These are phyloP conservation scores for Eugnorisma glareosa DNA, from an alignment of 2,888 invertebrate genomes.

Conservation along the genomic window DNA sequence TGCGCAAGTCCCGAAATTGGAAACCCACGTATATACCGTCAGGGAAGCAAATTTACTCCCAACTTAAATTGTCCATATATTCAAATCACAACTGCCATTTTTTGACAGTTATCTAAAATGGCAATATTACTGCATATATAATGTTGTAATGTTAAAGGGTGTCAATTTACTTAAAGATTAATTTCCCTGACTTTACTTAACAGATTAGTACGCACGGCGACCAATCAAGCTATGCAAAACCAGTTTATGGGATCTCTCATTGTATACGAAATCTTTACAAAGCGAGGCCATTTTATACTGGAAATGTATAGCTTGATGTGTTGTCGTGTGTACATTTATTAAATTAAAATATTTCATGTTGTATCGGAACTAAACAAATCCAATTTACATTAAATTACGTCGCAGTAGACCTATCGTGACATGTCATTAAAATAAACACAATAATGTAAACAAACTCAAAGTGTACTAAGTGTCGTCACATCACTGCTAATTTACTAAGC, in stretches of 20 bases:
- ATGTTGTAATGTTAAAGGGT: not conserved
- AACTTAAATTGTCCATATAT: no score
- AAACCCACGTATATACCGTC: not conserved
- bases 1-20: not conserved
- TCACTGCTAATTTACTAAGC: slow-evolving; percentile 42
- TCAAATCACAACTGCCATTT: no score
- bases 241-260: no score
- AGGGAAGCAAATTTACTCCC: not conserved
- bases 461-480: slow-evolving; percentile 25
- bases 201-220: no score
- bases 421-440: slow-evolving; percentile 23
- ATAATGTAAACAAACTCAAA: slow-evolving; percentile 24
- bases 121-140: not conserved
- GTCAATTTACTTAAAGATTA: no score
- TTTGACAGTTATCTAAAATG: not conserved
- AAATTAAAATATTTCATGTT: not conserved
- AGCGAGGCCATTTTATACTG: no score
- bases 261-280: no score
- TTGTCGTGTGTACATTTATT: no score
- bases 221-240: no score
- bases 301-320: no score
- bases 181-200: not conserved
- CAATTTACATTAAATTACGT: not conserved
- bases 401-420: slow-evolving; percentile 4
- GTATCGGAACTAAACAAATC: not conserved